Conservation (phyloP, 2,888 invertebrate genomes). For the Apamea epomidion region DNA sequence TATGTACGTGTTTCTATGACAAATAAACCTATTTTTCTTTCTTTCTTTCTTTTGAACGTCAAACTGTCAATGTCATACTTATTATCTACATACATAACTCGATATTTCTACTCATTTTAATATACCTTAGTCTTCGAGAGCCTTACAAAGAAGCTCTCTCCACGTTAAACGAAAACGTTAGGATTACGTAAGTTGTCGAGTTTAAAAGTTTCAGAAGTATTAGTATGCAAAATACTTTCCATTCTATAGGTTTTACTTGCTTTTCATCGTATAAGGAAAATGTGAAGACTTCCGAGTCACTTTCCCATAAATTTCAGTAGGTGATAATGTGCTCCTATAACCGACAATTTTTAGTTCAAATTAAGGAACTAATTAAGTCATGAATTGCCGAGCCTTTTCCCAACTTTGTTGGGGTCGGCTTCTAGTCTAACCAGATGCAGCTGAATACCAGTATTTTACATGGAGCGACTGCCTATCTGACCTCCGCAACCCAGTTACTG, state of each 20-base stretch:
- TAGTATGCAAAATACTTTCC: conserved; percentile 40
- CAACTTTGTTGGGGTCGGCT: no score
- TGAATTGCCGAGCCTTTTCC: no score
- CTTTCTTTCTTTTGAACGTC: no score
- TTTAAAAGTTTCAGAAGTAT: conserved; percentile 35
- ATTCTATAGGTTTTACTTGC: neutral
- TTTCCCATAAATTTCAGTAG: neutral
- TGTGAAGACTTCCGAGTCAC: neutral
- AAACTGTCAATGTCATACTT: neutral
- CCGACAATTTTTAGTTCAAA: no score
- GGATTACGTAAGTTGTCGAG: conserved; percentile 19
- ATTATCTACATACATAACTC: neutral
- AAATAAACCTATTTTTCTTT: no score
- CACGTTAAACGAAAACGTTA: conserved; percentile 16
- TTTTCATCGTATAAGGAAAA: conserved; percentile 12
- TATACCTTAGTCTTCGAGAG: neutral
- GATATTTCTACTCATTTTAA: neutral
- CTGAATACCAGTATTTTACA: no score
- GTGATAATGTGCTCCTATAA: neutral
- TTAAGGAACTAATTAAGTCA: no score
- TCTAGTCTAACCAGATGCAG: no score
- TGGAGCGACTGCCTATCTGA: no score
- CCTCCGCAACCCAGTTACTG: no score
- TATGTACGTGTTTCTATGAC: no score
- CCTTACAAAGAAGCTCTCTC: conserved; percentile 1